phyloP scores from a whole-genome alignment of 1,140 invertebrate species.

The Drosophila rufa region DNA sequence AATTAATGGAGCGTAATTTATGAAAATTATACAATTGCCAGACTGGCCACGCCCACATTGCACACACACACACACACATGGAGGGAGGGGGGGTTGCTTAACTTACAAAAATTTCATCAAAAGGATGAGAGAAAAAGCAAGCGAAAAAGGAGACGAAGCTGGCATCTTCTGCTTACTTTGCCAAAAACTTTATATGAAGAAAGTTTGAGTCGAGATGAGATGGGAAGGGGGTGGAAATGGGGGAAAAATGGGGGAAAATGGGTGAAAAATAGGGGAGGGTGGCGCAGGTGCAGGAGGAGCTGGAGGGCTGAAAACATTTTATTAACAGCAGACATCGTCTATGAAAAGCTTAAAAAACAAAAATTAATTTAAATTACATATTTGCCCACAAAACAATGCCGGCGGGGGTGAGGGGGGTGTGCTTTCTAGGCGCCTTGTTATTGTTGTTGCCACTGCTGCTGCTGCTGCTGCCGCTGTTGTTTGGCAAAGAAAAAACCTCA shows the following conservation, averaged over 20 bases:
- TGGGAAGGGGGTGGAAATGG: not conserved
- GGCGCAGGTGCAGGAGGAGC: constrained; percentile 2
- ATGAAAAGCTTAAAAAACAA: constrained; percentile 65
- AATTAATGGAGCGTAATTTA: constrained; percentile 66
- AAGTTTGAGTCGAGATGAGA: constrained; percentile 41
- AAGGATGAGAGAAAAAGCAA: constrained; percentile 4
- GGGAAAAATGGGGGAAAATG: not conserved
- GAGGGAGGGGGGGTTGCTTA: constrained; percentile 5
- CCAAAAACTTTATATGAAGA: constrained; percentile 64
- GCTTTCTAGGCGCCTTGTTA: constrained; percentile 19
- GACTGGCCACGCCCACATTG: constrained; percentile 50
- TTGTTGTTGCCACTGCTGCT: constrained; percentile 16
- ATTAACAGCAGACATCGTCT: constrained; percentile 51
- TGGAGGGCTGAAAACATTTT: constrained; percentile 39
- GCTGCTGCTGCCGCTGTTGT: constrained; percentile 34
- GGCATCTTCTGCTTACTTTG: constrained; percentile 62
- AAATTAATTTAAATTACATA: constrained; percentile 70
- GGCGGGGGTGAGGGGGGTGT: not conserved
- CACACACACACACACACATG: constrained; percentile 17
- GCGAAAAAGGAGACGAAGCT: constrained; percentile 17
- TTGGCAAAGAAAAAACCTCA: constrained; percentile 60
- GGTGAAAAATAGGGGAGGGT: not conserved
- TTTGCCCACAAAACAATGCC: constrained; percentile 59
- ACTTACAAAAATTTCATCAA: constrained; percentile 46
- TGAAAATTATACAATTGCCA: constrained; percentile 66